A percentile compares a stretch with the other conserved stretches of the same genome.
Evolutionary conservation across 1,140 invertebrate species (phyloP).

Genomic region (Pogonus chalceus): DNA sequence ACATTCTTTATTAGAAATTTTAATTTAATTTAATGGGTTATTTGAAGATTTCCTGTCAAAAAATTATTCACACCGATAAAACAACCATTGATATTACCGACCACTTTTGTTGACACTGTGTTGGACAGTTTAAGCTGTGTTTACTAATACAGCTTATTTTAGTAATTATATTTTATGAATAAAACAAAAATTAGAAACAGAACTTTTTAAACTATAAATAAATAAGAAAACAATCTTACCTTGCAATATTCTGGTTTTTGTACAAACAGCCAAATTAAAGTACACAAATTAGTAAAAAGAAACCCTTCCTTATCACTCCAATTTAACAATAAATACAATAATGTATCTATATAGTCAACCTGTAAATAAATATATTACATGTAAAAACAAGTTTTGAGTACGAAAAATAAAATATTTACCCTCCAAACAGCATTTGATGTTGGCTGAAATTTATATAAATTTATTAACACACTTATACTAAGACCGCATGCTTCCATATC

Average conservation of each 20-base stretch:
- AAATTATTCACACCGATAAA: too few species aligned
- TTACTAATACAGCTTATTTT: too few species aligned
- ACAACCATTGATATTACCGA: too few species aligned
- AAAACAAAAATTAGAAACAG: too few species aligned
- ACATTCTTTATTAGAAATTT: too few species aligned
- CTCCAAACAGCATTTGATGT: constrained; percentile 22
- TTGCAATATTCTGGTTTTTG: constrained; percentile 24
- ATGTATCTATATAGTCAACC: constrained; percentile 34
- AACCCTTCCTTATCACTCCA: constrained; percentile 52
- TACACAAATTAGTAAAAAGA: constrained; percentile 48
- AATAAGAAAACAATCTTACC: not conserved
- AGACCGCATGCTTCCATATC: constrained; percentile 40
- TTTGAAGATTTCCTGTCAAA: too few species aligned
- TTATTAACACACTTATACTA: constrained; percentile 41
- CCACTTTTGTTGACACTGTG: too few species aligned
- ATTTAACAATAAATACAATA: constrained; percentile 44
- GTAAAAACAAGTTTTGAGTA: not conserved
- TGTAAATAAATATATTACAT: constrained; percentile 25
- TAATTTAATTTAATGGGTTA: too few species aligned
- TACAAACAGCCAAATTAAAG: constrained; percentile 51
- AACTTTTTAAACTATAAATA: too few species aligned
- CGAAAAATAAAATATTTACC: constrained; percentile 14
- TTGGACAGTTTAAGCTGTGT: too few species aligned
- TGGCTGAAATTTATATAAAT: constrained; percentile 36
- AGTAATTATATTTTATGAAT: too few species aligned